Conservation (phyloP, 2,113 vertebrate species). For the Orientallactaga bullata region DNA sequence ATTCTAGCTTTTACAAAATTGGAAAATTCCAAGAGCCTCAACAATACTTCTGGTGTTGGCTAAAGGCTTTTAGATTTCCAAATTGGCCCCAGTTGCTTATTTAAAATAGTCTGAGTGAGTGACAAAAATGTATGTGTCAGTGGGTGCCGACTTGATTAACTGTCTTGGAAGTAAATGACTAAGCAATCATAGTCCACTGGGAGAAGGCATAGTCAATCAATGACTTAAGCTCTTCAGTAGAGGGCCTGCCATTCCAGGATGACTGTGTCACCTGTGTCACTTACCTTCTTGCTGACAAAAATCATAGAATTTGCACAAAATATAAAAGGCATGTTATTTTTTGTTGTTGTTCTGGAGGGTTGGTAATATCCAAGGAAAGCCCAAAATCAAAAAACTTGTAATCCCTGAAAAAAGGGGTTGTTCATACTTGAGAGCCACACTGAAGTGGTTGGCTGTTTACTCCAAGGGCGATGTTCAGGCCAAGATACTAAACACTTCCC, state of each 20-base stretch:
- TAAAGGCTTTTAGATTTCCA: constrained; percentile 20
- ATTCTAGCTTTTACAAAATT: not conserved
- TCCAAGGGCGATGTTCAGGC: fast-evolving
- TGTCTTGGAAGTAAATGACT: constrained; percentile 15
- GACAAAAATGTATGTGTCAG: not conserved
- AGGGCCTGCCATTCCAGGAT: not conserved
- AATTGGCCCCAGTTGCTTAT: not conserved
- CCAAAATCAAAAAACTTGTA: not conserved
- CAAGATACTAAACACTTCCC: too few species aligned
- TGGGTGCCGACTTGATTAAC: constrained; percentile 29
- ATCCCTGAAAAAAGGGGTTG: not conserved
- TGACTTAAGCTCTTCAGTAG: not conserved
- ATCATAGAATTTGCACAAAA: not conserved
- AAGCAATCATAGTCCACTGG: not conserved
- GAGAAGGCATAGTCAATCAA: not conserved
- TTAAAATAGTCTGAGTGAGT: not conserved
- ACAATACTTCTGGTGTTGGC: not conserved
- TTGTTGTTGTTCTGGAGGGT: not conserved
- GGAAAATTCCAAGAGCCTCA: not conserved
- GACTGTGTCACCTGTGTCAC: not conserved
- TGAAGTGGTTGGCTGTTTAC: fast-evolving
- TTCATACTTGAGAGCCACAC: not conserved
- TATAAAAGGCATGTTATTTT: not conserved
- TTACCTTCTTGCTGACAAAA: not conserved
- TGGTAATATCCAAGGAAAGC: not conserved